phyloP scores from a whole-genome alignment of 1,140 invertebrate genomes.

The Aricia agestis region DNA sequence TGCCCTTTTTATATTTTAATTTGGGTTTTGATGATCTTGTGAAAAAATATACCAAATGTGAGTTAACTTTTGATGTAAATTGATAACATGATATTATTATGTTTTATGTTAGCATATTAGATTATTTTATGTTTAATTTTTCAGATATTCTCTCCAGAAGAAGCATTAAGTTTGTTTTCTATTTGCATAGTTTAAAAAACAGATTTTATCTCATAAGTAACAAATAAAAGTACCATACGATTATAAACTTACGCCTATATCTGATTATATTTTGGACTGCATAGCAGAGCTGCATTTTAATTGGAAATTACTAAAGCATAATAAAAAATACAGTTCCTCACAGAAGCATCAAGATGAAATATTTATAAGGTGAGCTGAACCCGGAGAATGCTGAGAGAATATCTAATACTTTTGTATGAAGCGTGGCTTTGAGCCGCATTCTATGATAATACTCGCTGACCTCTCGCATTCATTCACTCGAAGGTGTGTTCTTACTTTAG shows the following conservation, averaged over 20 bases:
- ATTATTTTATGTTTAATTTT: too few relatives aligned
- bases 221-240: too few relatives aligned
- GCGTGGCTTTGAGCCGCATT: neutral
- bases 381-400: neutral
- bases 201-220: too few relatives aligned
- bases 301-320: neutral
- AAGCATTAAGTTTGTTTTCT: too few relatives aligned
- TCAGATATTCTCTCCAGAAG: too few relatives aligned
- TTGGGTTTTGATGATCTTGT: neutral
- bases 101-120: too few relatives aligned
- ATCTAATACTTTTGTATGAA: slow-evolving; percentile 1
- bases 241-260: too few relatives aligned
- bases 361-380: neutral
- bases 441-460: neutral
- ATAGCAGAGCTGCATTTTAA: too few relatives aligned
- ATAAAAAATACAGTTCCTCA: neutral
- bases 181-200: too few relatives aligned
- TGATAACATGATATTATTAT: too few relatives aligned
- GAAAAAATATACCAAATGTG: neutral
- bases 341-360: neutral
- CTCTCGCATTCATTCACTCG: neutral
- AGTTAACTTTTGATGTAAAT: neutral
- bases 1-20: slow-evolving; percentile 1
- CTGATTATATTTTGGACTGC: too few relatives aligned
- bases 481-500: neutral